Conservation (phyloP, 53 echinoderm and acorn worm genomes). For the Holothuria scabra region DNA sequence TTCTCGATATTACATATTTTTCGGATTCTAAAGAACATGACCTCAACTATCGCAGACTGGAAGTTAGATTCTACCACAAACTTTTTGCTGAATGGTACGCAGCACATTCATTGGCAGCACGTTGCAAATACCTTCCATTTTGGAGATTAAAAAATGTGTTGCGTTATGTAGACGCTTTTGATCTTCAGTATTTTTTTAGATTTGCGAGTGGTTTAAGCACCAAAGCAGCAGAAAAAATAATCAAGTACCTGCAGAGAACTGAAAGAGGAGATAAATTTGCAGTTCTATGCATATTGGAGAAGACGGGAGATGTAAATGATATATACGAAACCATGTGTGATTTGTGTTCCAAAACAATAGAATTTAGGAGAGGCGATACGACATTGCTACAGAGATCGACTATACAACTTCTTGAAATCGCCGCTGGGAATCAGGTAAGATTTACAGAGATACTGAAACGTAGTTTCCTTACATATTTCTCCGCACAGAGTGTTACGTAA, state of each 20-base stretch:
- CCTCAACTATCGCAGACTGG: not conserved
- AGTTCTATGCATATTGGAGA: conserved; percentile 1
- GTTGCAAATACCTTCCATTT: not conserved
- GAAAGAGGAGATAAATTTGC: not conserved
- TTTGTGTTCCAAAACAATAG: not conserved
- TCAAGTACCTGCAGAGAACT: not conserved
- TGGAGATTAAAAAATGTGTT: not conserved
- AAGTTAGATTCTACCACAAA: conserved; percentile 30
- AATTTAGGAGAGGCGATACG: not conserved
- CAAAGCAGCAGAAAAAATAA: not conserved
- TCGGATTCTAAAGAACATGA: too few species aligned
- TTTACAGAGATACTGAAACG: too few species aligned
- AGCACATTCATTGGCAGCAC: not conserved
- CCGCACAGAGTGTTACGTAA: too few species aligned
- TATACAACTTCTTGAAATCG: conserved; percentile 10
- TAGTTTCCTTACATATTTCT: too few species aligned
- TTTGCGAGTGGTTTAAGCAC: conserved; percentile 13
- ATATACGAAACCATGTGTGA: not conserved
- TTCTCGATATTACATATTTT: not conserved
- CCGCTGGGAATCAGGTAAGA: conserved; percentile 1
- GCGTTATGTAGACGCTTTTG: not conserved
- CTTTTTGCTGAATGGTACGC: conserved; percentile 23
- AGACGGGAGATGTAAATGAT: not conserved
- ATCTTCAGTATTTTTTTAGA: conserved; percentile 24
- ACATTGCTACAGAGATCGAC: conserved; percentile 25